A percentile compares a stretch with the other conserved stretches of the same genome.
Conservation (phyloP, 2,797 vertebrate species). For the Limnodromus scolopaceus region DNA sequence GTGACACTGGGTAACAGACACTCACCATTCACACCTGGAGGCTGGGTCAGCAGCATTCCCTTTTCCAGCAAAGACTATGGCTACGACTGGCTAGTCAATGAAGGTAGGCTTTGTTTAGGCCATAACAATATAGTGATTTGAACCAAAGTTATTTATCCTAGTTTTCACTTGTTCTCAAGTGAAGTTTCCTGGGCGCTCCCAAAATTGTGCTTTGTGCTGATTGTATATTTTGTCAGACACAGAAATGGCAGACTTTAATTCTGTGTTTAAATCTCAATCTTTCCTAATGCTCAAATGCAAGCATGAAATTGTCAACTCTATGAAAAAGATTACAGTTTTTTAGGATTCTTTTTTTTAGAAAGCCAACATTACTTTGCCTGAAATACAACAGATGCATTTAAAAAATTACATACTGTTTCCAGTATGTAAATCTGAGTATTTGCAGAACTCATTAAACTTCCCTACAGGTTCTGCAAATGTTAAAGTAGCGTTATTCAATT, state of each 20-base stretch:
- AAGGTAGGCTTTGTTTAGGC: background rate
- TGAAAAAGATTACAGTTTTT: background rate
- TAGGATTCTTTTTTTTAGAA: background rate
- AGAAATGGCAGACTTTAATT: background rate
- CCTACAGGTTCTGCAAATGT: constrained; percentile 48
- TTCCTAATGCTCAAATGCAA: background rate
- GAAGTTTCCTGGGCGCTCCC: background rate
- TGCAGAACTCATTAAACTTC: constrained; percentile 43
- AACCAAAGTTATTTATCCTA: background rate
- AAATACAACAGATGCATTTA: background rate
- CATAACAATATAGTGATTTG: background rate
- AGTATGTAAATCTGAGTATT: constrained; percentile 14
- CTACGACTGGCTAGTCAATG: background rate
- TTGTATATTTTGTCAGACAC: background rate
- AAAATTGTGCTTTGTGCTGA: background rate
- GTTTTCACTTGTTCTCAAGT: background rate
- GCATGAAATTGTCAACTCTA: background rate
- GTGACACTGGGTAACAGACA: background rate
- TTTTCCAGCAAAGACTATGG: background rate
- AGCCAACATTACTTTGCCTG: background rate
- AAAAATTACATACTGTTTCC: constrained; percentile 3
- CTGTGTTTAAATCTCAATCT: background rate
- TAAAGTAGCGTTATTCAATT: constrained; percentile 49
- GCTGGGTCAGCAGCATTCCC: background rate
- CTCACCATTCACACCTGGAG: background rate